Percentiles rank a stretch among this genome's conserved stretches.
These are phyloP conservation scores for Leptinotarsa defecta DNA, from an alignment of 1,140 invertebrate species.

Conservation along the genomic window DNA sequence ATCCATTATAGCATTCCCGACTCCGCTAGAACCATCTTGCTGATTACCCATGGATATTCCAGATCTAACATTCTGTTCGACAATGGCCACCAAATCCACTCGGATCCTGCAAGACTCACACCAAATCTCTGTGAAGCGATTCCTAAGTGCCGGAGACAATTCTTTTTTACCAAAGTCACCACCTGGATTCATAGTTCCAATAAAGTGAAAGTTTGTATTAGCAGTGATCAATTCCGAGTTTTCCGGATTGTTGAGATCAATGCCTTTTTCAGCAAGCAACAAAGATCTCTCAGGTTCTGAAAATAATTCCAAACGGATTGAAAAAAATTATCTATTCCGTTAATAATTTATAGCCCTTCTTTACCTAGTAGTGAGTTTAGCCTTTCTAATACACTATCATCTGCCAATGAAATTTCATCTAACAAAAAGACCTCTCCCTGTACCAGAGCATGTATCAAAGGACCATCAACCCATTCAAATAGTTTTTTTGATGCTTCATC, in stretches of 20 bases:
- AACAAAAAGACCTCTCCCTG: slow-evolving; percentile 88
- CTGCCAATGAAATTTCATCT: slow-evolving; percentile 98
- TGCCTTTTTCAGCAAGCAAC: slow-evolving; percentile 87
- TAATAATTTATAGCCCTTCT: not conserved
- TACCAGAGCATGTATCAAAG: slow-evolving; percentile 89
- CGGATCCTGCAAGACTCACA: slow-evolving; percentile 74
- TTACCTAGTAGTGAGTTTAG: slow-evolving; percentile 88
- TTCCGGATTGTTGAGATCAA: slow-evolving; percentile 56
- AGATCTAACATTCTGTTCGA: slow-evolving; percentile 76
- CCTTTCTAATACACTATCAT: slow-evolving; percentile 97
- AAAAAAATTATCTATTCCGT: not conserved
- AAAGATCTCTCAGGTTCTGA: slow-evolving; percentile 89
- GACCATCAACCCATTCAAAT: slow-evolving; percentile 99
- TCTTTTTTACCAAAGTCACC: slow-evolving; percentile 99
- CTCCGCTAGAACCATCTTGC: slow-evolving; percentile 60
- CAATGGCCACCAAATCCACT: slow-evolving; percentile 77
- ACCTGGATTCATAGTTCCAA: slow-evolving; percentile 99
- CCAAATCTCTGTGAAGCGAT: slow-evolving; percentile 99
- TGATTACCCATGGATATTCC: slow-evolving; percentile 61
- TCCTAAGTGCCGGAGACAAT: slow-evolving; percentile 94
- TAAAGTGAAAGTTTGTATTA: slow-evolving; percentile 80
- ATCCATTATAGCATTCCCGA: slow-evolving; percentile 73
- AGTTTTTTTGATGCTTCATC: slow-evolving; percentile 61
- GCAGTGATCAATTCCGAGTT: slow-evolving; percentile 72
- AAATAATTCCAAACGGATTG: slow-evolving; percentile 32